phyloP scores from a whole-genome alignment of 2,113 vertebrate species.

The Pithys albifrons region DNA sequence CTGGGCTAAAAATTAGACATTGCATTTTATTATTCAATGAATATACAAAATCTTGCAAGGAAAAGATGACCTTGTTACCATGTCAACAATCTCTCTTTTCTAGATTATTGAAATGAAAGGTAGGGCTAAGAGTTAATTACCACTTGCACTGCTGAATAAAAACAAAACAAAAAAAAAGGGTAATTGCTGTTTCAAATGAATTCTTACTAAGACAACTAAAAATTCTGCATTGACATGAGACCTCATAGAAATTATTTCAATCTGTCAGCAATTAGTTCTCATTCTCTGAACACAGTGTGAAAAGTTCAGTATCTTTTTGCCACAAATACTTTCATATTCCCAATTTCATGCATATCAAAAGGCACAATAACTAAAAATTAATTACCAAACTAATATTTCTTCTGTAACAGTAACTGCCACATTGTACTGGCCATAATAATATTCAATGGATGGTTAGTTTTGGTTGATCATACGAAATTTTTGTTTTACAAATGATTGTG shows the following conservation, averaged over 20 bases:
- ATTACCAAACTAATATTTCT: conserved; percentile 34
- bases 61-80: not conserved
- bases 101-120: not conserved
- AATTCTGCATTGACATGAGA: conserved; percentile 38
- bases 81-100: not conserved
- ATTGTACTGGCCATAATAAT: conserved; percentile 21
- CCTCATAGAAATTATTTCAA: conserved; percentile 68
- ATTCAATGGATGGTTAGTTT: conserved; percentile 50
- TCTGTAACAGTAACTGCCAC: conserved; percentile 32
- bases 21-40: not conserved
- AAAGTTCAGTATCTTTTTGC: conserved; percentile 3
- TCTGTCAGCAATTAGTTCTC: conserved; percentile 63
- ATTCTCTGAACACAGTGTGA: conserved; percentile 29
- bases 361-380: conserved; percentile 56
- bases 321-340: not conserved
- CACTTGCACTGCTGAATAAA: not conserved
- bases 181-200: conserved; percentile 37
- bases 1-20: not conserved
- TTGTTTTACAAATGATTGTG: conserved; percentile 45
- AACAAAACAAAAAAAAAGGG: not conserved
- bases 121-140: not conserved
- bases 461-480: conserved; percentile 35
- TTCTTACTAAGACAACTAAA: conserved; percentile 40
- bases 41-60: not conserved
- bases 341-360: conserved; percentile 27